Evolutionary conservation across 1,140 invertebrate genomes (phyloP), one percentile per base, ranked within the genome.

Genomic region (Metaphire vulgaris): DNA sequence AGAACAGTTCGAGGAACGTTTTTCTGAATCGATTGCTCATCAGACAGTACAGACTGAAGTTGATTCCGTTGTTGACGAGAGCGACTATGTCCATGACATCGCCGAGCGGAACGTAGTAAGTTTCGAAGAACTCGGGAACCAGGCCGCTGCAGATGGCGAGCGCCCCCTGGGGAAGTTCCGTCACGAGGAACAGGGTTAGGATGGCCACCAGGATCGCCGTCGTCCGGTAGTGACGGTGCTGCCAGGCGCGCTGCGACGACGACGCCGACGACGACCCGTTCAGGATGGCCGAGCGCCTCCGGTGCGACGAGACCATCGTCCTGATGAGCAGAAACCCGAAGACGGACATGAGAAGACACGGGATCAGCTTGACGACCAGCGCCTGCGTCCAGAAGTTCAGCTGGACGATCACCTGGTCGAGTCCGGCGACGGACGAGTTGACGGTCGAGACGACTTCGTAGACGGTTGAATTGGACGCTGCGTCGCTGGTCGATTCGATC

Each of bases 161-260:
- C 33, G 76, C 90, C 2, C 84, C 87, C 76, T 89, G 84, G 0
- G 94, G 94, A 33, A 96, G 89, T 85, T 96, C 94, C 0, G 93
- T 95, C 0, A 95, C 87, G 0, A 96, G 87, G 80, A 96, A 96
- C 0, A 96, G 87, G 0, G 94, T 83, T 12, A 97, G 86, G 0
- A 97, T 92, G 0, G 93, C 93, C 0, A 97, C 87, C 14, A 97
- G 88, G 91, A 98, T 95, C 77, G 91, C 90, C 0, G 95, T 96
- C 0, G 95, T 97, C 80, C 93, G 89, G 80, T 95, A 92, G 0
- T 95, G 92, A 90, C 91, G 79, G 29, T 68, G 32, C 76, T 34
- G 72, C 29, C 71, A 70, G 83, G 71, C 33, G 76, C 79, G 64
- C 79, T 81, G 33, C 83, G 69, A 72, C 85, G 77, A 71, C 83